These are phyloP conservation scores for Blomia tropicalis DNA, from an alignment of 2,888 invertebrate species.

Conservation along the genomic window DNA sequence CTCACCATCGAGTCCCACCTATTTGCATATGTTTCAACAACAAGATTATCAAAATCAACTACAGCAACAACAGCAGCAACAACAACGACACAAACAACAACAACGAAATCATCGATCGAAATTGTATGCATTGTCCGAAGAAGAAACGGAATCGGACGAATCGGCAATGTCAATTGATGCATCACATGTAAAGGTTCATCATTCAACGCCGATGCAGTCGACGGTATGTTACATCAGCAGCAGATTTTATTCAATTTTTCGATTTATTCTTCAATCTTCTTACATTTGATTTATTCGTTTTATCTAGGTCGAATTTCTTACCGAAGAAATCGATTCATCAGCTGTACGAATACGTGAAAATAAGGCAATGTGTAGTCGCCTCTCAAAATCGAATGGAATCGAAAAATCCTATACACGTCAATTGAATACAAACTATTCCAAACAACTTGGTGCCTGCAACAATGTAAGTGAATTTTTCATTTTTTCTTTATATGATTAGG, in stretches of 20 bases:
- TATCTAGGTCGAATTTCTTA: conserved; percentile 27
- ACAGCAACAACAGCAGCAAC: background rate
- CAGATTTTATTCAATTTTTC: background rate
- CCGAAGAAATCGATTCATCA: conserved; percentile 32
- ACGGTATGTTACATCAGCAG: conserved; percentile 3
- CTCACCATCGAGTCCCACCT: conserved; percentile 25
- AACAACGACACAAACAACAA: background rate
- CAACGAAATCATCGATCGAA: background rate
- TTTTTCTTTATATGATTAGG: background rate
- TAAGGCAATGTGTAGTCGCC: conserved; percentile 27
- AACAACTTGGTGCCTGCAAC: no score
- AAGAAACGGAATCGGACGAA: conserved; percentile 39
- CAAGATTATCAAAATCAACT: background rate
- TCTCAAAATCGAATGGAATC: conserved; percentile 30
- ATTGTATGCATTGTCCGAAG: conserved; percentile 36
- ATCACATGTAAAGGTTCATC: conserved; percentile 30
- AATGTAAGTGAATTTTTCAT: no score
- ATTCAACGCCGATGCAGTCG: conserved; percentile 25
- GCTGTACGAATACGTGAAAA: conserved; percentile 31
- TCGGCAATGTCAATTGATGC: conserved; percentile 51
- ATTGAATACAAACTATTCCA: no score
- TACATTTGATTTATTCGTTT: background rate
- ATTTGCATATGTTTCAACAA: conserved; percentile 20
- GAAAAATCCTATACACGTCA: conserved; percentile 20
- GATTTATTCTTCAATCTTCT: background rate